phyloP scores from a whole-genome alignment of 2,888 invertebrate species.

The Ariolimax columbianus region DNA sequence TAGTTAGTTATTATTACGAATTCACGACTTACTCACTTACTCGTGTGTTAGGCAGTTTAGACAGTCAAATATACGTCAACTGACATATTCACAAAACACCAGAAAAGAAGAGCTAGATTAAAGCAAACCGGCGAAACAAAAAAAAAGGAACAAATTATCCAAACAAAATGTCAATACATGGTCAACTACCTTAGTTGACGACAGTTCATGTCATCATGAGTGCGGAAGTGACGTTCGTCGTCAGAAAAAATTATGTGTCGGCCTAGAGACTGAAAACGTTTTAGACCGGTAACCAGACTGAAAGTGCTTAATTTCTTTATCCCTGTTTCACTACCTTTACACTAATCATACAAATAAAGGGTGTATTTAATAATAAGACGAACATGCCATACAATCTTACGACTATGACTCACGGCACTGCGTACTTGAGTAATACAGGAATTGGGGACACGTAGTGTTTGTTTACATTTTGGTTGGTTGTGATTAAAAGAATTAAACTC shows the following conservation, averaged over 20 bases:
- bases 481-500: too few relatives aligned
- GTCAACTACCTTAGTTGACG: neutral
- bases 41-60: too few relatives aligned
- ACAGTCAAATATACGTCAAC: too few relatives aligned
- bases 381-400: neutral
- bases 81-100: neutral
- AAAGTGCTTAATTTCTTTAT: neutral
- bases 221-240: slow-evolving; percentile 22
- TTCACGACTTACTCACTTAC: too few relatives aligned
- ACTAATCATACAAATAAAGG: neutral
- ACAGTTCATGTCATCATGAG: neutral
- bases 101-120: neutral
- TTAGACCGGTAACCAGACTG: neutral
- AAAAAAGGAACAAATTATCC: neutral
- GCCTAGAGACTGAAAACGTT: neutral
- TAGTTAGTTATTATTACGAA: too few relatives aligned
- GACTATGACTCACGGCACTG: neutral
- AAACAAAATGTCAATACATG: neutral
- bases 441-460: neutral
- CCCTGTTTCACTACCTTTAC: neutral
- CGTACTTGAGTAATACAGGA: neutral
- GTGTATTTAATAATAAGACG: neutral
- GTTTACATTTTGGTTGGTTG: neutral
- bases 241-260: neutral
- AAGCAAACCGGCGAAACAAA: neutral